Evolutionary conservation across 2,888 invertebrate species (phyloP).

Genomic region (Synanthedon vespiformis): DNA sequence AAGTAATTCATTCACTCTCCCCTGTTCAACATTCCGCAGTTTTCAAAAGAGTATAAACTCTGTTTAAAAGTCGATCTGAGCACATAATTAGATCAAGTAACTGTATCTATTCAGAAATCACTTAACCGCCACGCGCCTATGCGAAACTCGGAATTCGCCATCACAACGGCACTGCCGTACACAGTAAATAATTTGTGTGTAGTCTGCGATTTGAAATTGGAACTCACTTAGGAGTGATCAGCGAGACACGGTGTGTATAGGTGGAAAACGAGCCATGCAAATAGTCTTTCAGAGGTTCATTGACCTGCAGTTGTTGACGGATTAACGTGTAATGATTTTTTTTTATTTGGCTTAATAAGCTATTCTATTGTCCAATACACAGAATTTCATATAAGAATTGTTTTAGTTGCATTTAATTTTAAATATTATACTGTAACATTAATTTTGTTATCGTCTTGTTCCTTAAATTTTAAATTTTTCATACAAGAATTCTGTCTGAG

Average conservation of each 20-base stretch:
- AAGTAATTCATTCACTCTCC: not conserved
- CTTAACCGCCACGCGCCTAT: not conserved
- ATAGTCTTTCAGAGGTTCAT: conserved; percentile 11
- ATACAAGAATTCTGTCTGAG: too few relatives aligned
- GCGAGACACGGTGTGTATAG: not conserved
- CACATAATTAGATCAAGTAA: not conserved
- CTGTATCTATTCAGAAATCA: conserved; percentile 2
- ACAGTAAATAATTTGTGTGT: not conserved
- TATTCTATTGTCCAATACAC: not conserved
- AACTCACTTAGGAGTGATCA: not conserved
- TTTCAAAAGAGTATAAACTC: not conserved
- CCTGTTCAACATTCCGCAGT: not conserved
- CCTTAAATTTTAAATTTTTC: too few relatives aligned
- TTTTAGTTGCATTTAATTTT: too few relatives aligned
- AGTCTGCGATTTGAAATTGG: not conserved
- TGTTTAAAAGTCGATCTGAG: too few relatives aligned
- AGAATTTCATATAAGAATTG: too few relatives aligned
- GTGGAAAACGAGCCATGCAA: conserved; percentile 5
- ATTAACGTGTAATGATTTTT: conserved; percentile 3
- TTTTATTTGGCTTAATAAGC: not conserved
- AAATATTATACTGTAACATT: too few relatives aligned
- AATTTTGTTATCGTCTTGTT: too few relatives aligned
- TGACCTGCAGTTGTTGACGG: conserved; percentile 10
- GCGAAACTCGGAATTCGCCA: not conserved
- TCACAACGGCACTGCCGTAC: not conserved